These are phyloP conservation scores for Ruditapes philippinarum DNA, from an alignment of 1,140 invertebrate genomes.

Conservation along the genomic window DNA sequence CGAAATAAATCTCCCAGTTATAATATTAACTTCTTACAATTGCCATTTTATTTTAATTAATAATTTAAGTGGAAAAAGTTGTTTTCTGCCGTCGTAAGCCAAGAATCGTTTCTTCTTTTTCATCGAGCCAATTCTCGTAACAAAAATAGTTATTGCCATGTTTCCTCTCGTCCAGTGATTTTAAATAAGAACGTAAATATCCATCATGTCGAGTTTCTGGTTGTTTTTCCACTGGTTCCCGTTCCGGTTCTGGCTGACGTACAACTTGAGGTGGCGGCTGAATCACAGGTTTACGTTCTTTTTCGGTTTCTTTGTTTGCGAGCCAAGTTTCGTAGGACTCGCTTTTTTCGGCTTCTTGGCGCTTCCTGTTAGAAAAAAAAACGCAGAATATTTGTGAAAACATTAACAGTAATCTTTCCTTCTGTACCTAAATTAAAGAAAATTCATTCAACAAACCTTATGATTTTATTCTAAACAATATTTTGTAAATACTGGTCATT, in stretches of 20 bases:
- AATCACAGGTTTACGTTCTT: not conserved
- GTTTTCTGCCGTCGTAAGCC: conserved; percentile 52
- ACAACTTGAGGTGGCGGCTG: not conserved
- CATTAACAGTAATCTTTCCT: too few species aligned
- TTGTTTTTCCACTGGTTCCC: not conserved
- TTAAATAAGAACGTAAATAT: conserved; percentile 52
- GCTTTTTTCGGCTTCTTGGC: conserved; percentile 58
- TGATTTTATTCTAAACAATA: too few species aligned
- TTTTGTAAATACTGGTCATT: too few species aligned
- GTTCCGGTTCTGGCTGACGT: not conserved
- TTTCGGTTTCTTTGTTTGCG: conserved; percentile 64
- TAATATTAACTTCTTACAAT: too few species aligned
- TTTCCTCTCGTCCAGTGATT: conserved; percentile 52
- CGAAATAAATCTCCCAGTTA: too few species aligned
- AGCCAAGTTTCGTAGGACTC: conserved; percentile 68
- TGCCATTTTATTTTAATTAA: too few species aligned
- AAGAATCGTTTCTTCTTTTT: conserved; percentile 60
- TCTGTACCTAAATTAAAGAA: too few species aligned
- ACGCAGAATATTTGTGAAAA: too few species aligned
- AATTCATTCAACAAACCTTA: too few species aligned
- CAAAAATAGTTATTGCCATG: conserved; percentile 47
- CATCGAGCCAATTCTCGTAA: conserved; percentile 60
- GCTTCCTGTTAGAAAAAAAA: conserved; percentile 38
- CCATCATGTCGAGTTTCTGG: conserved; percentile 29
- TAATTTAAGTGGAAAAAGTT: conserved; percentile 34